Base-by-base conservation (phyloP, 2,113 vertebrate species). In the Sinocyclocheilus maitianheensis region DNA sequence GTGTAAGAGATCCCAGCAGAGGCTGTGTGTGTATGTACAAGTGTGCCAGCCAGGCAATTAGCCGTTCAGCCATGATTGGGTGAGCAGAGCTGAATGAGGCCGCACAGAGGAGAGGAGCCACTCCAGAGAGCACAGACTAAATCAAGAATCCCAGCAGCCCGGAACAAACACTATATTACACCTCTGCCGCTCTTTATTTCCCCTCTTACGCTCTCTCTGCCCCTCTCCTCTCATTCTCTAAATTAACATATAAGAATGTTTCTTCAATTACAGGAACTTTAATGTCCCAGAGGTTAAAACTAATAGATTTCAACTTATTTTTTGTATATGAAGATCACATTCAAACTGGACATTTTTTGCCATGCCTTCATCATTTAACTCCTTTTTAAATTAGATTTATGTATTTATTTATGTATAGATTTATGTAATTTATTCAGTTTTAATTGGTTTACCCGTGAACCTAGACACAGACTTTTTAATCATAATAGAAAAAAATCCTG, bases 31-130 rank as follows among this genome's bases (percentile, higher is more conserved):
- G 84, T 79, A 16, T 71, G 34, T 88, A 87, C 90, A 85, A 90
- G 89, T 90, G 91, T 92, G 91, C 92, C 93, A 93, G 93, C 91
- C 91, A 93, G 92, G 91, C 93, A 94, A 94, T 95, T 95, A 94
- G 93, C 94, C 92, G 92, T 94, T 94, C 93, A 94, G 91, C 92
- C 92, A 91, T 93, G 93, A 94, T 94, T 93, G 93, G 94, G 90
- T 92, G 93, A 94, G 88, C 91, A 81, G 88, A 92, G 91, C 92
- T 94, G 93, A 95, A 94, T 93, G 90, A 91, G 88, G 90, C 88
- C 91, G 91, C 90, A 94, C 93, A 93, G 92, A 94, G 90, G 88
- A 92, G 90, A 93, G 55, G 26, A 74, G 74, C 77, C 76, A 88
- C 86, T 86, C 90, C 81, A 89, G 83, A 89, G 85, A 87, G 85